A percentile compares a stretch with the other conserved stretches of the same genome.
phyloP scores from a whole-genome alignment of 2,888 invertebrate genomes.

The Melieria crassipennis region DNA sequence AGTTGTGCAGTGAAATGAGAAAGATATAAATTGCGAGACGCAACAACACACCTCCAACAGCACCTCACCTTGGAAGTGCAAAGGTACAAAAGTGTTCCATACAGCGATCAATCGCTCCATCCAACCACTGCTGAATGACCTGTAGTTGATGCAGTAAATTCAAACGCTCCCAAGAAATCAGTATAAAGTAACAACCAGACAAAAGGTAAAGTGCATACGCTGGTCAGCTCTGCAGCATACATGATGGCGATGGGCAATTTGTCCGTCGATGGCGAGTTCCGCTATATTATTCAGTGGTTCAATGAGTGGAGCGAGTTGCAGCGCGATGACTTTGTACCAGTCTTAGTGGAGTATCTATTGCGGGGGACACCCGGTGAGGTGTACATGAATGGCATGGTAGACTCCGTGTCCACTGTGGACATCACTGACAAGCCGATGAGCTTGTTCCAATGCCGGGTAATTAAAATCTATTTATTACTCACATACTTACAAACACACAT shows the following conservation, averaged over 20 bases:
- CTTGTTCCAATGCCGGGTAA: constrained; percentile 83
- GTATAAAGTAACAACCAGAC: no score
- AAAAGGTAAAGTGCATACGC: no score
- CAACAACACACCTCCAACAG: no score
- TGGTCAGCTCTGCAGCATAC: neutral
- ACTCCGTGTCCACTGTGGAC: constrained; percentile 73
- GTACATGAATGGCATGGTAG: constrained; percentile 79
- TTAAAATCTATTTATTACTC: constrained; percentile 44
- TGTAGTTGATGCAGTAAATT: no score
- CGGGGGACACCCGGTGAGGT: constrained; percentile 52
- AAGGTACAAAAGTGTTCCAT: no score
- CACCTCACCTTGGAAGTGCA: no score
- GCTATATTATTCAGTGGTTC: constrained; percentile 88
- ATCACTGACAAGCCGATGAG: constrained; percentile 82
- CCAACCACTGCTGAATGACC: no score
- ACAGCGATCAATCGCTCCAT: no score
- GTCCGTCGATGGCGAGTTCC: constrained; percentile 78
- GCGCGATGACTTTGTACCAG: constrained; percentile 82
- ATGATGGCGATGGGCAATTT: constrained; percentile 65
- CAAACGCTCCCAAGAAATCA: no score
- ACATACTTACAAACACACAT: neutral
- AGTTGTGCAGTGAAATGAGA: constrained; percentile 27
- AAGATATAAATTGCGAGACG: no score
- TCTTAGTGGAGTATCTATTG: constrained; percentile 72
- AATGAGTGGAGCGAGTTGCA: constrained; percentile 90